phyloP scores from a whole-genome alignment of 2,113 vertebrate genomes.

The Psilopogon haemacephalus region DNA sequence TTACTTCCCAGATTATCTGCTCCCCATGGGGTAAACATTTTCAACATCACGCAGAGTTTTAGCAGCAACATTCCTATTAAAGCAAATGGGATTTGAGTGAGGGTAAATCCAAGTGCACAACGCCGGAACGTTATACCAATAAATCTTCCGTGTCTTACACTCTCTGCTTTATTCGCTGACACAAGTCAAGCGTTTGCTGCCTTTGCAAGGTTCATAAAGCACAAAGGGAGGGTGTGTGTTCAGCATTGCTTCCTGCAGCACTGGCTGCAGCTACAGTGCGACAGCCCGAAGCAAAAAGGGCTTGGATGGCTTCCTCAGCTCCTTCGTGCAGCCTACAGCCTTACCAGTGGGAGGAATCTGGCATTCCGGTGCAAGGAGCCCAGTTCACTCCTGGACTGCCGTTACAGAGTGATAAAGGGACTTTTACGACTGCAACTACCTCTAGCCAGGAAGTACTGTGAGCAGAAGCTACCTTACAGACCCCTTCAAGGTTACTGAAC shows the following conservation, averaged over 20 bases:
- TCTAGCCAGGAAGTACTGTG: not conserved
- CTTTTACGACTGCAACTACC: not conserved
- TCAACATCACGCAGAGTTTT: not conserved
- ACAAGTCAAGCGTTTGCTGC: slow-evolving; percentile 36
- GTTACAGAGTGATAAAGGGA: not conserved
- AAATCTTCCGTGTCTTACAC: not conserved
- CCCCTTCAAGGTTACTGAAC: not conserved
- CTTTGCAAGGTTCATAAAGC: slow-evolving; percentile 35
- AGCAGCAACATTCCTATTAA: slow-evolving; percentile 49
- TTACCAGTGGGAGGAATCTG: not conserved
- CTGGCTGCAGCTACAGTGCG: not conserved
- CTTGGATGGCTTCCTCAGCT: not conserved
- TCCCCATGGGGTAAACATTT: slow-evolving; percentile 55
- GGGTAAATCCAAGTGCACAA: not conserved
- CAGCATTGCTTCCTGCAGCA: slow-evolving; percentile 4
- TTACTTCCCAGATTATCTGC: slow-evolving; percentile 56
- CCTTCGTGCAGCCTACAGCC: not conserved
- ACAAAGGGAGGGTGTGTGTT: slow-evolving; percentile 23
- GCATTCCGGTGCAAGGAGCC: not conserved
- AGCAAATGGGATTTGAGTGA: slow-evolving; percentile 31
- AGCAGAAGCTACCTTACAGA: not conserved
- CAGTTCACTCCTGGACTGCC: not conserved
- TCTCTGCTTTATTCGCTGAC: slow-evolving; percentile 7
- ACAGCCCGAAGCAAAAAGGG: not conserved
- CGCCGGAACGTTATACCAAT: not conserved